Conservation (phyloP, 2,888 invertebrate species). For the Diarsia brunnea region DNA sequence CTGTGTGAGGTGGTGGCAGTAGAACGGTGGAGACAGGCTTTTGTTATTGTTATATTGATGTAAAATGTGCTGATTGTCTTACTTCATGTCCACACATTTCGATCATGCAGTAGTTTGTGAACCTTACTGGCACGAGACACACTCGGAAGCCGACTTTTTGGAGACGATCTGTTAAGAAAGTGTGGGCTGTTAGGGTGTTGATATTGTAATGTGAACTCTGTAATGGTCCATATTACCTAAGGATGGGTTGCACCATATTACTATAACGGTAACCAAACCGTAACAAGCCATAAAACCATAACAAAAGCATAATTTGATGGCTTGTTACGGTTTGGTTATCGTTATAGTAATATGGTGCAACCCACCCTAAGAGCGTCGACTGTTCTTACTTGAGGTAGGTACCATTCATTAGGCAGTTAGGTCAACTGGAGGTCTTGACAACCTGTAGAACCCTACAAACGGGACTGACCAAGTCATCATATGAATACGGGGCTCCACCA, state of each 20-base stretch:
- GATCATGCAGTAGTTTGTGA: conserved; percentile 51
- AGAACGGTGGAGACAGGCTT: not conserved
- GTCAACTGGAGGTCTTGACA: not conserved
- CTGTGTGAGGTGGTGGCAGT: no score
- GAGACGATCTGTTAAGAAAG: conserved; percentile 40
- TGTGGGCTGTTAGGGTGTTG: not conserved
- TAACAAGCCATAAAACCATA: no score
- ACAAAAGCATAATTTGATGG: no score
- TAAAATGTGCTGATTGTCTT: conserved; percentile 12
- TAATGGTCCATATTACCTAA: not conserved
- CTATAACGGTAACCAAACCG: no score
- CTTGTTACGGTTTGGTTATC: no score
- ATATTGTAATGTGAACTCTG: not conserved
- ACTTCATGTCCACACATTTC: conserved; percentile 67
- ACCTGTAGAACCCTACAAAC: not conserved
- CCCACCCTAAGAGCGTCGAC: not conserved
- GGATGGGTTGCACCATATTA: no score
- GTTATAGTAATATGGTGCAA: no score
- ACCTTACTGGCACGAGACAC: conserved; percentile 37
- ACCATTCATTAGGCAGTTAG: not conserved
- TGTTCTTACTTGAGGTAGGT: not conserved
- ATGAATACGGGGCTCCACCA: not conserved
- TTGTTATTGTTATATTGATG: not conserved
- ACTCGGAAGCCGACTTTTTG: conserved; percentile 47
- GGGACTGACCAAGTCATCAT: not conserved